These are phyloP conservation scores for Typhlichthys eigenmanni DNA, from an alignment of 2,797 vertebrate genomes.

Conservation along the genomic window DNA sequence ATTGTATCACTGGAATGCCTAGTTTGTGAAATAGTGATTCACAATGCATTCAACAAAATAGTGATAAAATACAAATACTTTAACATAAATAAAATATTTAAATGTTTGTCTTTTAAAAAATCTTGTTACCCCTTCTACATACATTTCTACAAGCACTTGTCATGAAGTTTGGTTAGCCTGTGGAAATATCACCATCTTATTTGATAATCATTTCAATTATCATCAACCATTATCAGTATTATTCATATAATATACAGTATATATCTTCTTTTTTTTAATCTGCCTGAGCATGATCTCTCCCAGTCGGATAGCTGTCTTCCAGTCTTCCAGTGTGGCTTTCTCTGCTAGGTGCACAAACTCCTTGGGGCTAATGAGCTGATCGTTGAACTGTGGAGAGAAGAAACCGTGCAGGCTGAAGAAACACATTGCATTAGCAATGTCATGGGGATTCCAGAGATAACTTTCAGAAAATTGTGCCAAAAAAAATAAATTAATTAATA, in stretches of 20 bases:
- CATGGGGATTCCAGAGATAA: no score
- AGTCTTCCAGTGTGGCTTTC: slow-evolving; percentile 93
- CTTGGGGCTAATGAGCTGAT: slow-evolving; percentile 93
- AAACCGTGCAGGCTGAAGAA: slow-evolving; percentile 10
- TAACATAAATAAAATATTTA: neutral
- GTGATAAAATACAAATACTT: neutral
- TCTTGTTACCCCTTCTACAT: neutral
- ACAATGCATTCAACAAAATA: neutral
- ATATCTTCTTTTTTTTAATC: neutral
- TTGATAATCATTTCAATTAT: slow-evolving; percentile 1
- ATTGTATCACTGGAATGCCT: slow-evolving; percentile 36
- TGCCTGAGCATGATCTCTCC: slow-evolving; percentile 96
- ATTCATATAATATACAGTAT: neutral
- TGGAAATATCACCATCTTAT: neutral
- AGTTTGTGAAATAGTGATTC: slow-evolving; percentile 12
- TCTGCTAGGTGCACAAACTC: slow-evolving; percentile 94
- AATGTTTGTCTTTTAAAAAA: no score
- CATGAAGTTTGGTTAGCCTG: no score
- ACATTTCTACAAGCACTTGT: no score
- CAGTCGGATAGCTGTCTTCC: slow-evolving; percentile 93
- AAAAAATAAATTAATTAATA: neutral
- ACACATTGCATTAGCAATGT: neutral
- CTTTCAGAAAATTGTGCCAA: neutral
- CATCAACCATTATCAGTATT: no score
- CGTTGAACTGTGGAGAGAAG: slow-evolving; percentile 82